Base-by-base conservation (phyloP, 2,113 vertebrate genomes). In the Elgaria multicarinata region DNA sequence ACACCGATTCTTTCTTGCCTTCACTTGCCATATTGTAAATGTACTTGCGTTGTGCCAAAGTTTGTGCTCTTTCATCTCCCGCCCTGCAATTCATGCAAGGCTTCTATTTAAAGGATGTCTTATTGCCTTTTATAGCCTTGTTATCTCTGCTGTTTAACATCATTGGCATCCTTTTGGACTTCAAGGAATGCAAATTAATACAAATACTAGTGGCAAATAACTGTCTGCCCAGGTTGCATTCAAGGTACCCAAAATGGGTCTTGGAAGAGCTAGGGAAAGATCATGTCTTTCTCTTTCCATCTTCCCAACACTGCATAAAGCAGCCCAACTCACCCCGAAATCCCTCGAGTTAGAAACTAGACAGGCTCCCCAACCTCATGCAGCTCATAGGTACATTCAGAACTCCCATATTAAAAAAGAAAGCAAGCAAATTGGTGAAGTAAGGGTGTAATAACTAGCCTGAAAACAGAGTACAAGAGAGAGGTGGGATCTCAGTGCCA, bases 1-100 rank as follows among this genome's bases (percentile, higher is more conserved):
- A 81, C 13, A 20, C 71, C 28, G 80, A 66, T 66, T 83, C 22
- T 33, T 89, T 75, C 42, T 89, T 89, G 55, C 36, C 28, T 88
- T 75, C 55, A 22, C 31, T 89, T 76, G 55, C 6, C 13, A 36
- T 75, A 75, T 39, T 24, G 39, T 50, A 89, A 83, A 83, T 46
- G 33, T 81, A 72, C 18, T 55, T 81, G 81, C 33, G 39, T 16
- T 76, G 44, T 80, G 58, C 16, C 66, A 72, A 6, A 71, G 66
- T 46, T 64, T 76, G 28, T 85, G n/a, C 22, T 69, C n/a, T 53
- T 55, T 36, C n/a, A 39, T 24, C n/a, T 26, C 33, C 20, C 26
- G 6, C 64, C 62, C 55, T 36, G 22, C 58, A 62, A 26, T 69
- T 80, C n/a, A 20, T 14, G 20, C 76, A 88, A 72, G 66, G 72